These are phyloP conservation scores for Trematomus loennbergii DNA, from an alignment of 2,113 vertebrate genomes.

Conservation along the genomic window DNA sequence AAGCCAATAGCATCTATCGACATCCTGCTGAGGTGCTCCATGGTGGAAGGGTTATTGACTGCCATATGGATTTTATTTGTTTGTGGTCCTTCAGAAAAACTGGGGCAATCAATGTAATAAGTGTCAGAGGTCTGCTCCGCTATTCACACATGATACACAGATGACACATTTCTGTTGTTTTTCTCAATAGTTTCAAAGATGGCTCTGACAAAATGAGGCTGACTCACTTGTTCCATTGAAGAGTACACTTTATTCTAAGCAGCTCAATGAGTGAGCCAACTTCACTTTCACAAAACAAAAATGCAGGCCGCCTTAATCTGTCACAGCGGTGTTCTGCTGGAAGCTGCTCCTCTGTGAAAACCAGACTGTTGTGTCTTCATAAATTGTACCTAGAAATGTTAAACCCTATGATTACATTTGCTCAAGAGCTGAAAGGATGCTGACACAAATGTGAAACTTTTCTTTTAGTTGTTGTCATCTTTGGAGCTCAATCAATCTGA, in stretches of 20 bases:
- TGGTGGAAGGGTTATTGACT: constrained; percentile 1
- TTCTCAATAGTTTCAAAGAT: neutral
- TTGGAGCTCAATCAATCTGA: constrained; percentile 3
- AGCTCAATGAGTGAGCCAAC: constrained; percentile 9
- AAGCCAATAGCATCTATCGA: neutral
- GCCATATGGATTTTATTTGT: neutral
- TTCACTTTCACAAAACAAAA: constrained; percentile 7
- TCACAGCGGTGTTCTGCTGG: constrained; percentile 2
- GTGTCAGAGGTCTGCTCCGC: neutral
- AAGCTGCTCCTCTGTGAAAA: constrained; percentile 20
- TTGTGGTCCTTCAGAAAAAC: neutral
- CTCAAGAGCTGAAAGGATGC: constrained; percentile 9
- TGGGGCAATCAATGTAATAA: neutral
- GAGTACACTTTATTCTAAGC: neutral
- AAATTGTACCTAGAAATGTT: neutral
- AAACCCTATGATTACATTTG: constrained; percentile 18
- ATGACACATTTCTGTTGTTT: constrained; percentile 1
- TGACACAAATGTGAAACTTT: constrained; percentile 4
- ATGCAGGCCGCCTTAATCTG: neutral
- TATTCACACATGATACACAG: neutral
- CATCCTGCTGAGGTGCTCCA: neutral
- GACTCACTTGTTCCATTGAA: constrained; percentile 25
- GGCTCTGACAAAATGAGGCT: constrained; percentile 7
- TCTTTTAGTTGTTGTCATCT: neutral
- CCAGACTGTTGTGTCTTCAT: constrained; percentile 32